Percentiles rank a stretch among this genome's conserved stretches.
Conservation (phyloP, 2,888 invertebrate genomes). For the Eristalis arbustorum region DNA sequence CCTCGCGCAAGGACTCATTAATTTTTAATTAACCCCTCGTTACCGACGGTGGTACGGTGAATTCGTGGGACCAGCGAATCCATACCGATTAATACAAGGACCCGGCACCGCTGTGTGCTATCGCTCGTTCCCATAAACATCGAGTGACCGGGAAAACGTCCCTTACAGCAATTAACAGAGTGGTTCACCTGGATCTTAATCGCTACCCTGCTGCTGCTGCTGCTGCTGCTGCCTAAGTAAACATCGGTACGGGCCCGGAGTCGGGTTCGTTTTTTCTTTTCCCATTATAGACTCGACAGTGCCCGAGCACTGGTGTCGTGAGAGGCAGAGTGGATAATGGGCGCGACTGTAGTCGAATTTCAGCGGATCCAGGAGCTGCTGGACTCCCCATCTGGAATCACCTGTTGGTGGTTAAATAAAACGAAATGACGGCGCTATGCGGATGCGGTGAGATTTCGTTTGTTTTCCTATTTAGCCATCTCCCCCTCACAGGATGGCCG, state of each 20-base stretch:
- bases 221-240: neutral
- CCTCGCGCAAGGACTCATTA: neutral
- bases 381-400: neutral
- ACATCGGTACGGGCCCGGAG: neutral
- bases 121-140: neutral
- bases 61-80: neutral
- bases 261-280: neutral
- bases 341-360: neutral
- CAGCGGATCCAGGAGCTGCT: neutral
- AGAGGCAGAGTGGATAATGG: neutral
- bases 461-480: neutral
- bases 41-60: neutral
- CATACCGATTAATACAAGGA: neutral
- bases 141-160: neutral
- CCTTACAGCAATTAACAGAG: neutral
- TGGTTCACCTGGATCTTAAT: neutral
- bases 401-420: neutral
- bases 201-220: neutral
- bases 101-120: neutral
- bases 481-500: neutral
- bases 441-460: neutral
- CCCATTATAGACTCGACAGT: neutral
- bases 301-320: neutral
- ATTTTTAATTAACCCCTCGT: constrained; percentile 11
- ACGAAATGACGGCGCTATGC: neutral